Base-by-base conservation (phyloP, 2,888 invertebrate genomes). In the Epistrophella euchroma region DNA sequence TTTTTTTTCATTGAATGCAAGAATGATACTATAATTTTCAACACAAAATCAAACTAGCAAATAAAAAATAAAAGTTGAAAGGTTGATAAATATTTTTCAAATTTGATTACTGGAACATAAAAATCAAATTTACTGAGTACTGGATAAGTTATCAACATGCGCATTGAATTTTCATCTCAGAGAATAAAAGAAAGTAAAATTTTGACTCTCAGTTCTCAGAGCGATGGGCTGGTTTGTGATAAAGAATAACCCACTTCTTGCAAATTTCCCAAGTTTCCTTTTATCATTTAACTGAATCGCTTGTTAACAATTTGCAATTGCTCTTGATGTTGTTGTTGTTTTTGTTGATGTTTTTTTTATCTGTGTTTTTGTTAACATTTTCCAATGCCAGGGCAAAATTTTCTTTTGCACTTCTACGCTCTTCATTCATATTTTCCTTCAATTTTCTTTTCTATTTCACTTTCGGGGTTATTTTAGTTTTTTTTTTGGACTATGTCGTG, bases 251-350 rank as follows among this genome's bases (percentile, higher is more conserved):
- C 62, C 77, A 82, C 86, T 78, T 81, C 82, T 82, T 82, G 77
- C 74, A 82, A 73, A 25, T 73, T 80, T 80, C 62, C 85, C 76
- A 85, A 70, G 75, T 86, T 78, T 58, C 60, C 71, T 78, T 66
- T 82, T 86, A 82, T 78, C 82, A 82, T 66, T 82, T 55, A 77
- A 82, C 81, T 52, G 60, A 81, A 86, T 71, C 71, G 82, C 82
- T 86, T 74, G 86, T 78, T 86, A 86, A 86, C 86, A 86, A 86
- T 77, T 82, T 74, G 81, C 74, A 77, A 74, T 74, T 50, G 58
- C 58, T 55, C 60, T 43, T 64, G 68, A 43, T 70, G 62, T 43
- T 79, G 68, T 72, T 72, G 47, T 64, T 72, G 55, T 28, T 68
- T 43, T 6, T 58, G 35, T 37, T 60, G 37, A 28, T 32, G 7